Evolutionary conservation across 2,888 invertebrate genomes (phyloP).

Genomic region (Cybosia mesomella): DNA sequence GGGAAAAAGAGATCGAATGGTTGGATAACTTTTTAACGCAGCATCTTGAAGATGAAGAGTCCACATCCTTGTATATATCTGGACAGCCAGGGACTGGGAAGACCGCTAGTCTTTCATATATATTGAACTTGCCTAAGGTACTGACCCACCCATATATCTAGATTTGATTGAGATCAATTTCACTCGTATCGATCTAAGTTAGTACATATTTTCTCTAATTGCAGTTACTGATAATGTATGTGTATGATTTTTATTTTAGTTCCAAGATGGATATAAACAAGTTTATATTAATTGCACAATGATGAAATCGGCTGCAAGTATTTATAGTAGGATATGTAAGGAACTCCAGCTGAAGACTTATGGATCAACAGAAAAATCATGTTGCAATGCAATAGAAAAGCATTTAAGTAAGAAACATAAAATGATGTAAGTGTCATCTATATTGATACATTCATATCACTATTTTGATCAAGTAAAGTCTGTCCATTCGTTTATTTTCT

Average conservation of each 20-base stretch:
- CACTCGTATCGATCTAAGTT: not conserved
- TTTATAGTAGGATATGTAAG: conserved; percentile 92
- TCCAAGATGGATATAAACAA: conserved; percentile 84
- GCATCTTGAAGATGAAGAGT: conserved; percentile 88
- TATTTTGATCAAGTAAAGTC: not conserved
- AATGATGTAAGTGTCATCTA: conserved; percentile 88
- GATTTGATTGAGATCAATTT: not conserved
- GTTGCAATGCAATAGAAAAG: conserved; percentile 89
- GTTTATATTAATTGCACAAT: conserved; percentile 96
- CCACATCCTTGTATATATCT: conserved; percentile 96
- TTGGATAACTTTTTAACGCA: conserved; percentile 90
- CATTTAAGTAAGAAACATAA: conserved; percentile 89
- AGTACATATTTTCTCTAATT: not conserved
- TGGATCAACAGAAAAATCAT: conserved; percentile 89
- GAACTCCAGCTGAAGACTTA: conserved; percentile 89
- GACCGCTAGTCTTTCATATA: conserved; percentile 94
- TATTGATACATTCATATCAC: not conserved
- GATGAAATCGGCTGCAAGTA: conserved; percentile 93
- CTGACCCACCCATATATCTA: conserved; percentile 15
- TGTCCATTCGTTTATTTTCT: no score
- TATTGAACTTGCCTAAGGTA: conserved; percentile 90
- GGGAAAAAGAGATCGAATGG: conserved; percentile 92
- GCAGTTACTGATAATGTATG: not conserved
- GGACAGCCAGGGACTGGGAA: conserved; percentile 99
- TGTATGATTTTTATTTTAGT: conserved; percentile 67